These are phyloP conservation scores for Dasysyrphus albostriatus DNA, from an alignment of 2,888 invertebrate genomes.

Conservation along the genomic window DNA sequence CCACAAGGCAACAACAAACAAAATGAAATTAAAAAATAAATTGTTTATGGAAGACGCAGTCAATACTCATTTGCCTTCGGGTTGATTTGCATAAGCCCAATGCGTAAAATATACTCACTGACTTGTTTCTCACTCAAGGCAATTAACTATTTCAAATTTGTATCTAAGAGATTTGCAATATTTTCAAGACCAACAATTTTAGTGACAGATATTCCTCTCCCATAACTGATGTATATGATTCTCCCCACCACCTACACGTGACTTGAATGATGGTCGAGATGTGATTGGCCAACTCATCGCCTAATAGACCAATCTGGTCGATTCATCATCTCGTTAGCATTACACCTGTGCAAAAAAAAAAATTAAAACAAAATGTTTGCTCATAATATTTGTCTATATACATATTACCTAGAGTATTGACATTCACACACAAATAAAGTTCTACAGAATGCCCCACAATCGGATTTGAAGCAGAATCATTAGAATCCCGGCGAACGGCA, in stretches of 20 bases:
- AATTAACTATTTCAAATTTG: constrained; percentile 66
- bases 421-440: constrained; percentile 9
- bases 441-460: constrained; percentile 12
- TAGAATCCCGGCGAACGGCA: constrained; percentile 47
- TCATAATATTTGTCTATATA: constrained; percentile 55
- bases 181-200: constrained; percentile 55
- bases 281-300: constrained; percentile 71
- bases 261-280: constrained; percentile 59
- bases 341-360: constrained; percentile 59
- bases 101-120: constrained; percentile 46
- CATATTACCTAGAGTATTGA: constrained; percentile 18
- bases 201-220: constrained; percentile 54
- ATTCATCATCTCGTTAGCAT: constrained; percentile 70
- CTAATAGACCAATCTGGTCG: constrained; percentile 69
- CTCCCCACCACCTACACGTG: constrained; percentile 58
- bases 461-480: constrained; percentile 34
- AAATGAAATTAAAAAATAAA: neutral
- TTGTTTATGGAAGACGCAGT: constrained; percentile 31
- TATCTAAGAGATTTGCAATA: constrained; percentile 33
- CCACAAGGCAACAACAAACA: constrained; percentile 36
- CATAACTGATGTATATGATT: neutral
- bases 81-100: constrained; percentile 60
- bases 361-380: constrained; percentile 28
- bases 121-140: constrained; percentile 46
- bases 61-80: constrained; percentile 36